Evolutionary conservation across 2,113 vertebrate genomes (phyloP).

Genomic region (Gila orcuttii): DNA sequence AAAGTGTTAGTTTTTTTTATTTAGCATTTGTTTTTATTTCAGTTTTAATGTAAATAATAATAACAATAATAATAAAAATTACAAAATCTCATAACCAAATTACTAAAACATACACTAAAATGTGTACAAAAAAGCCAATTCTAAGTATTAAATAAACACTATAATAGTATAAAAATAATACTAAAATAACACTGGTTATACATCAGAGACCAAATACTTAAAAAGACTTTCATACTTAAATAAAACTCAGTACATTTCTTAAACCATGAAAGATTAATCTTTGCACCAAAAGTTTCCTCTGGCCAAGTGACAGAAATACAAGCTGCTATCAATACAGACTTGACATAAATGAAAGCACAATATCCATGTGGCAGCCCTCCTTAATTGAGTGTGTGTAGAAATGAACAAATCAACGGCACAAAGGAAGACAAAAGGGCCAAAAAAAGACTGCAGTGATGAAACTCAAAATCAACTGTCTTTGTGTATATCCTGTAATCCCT

Average conservation of each 20-base stretch:
- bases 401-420: conserved; percentile 29
- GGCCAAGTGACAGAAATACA: neutral
- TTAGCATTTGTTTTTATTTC: too few species aligned
- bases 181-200: neutral
- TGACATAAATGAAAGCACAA: conserved; percentile 20
- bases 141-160: too few species aligned
- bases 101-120: too few species aligned
- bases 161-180: too few species aligned
- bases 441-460: conserved; percentile 47
- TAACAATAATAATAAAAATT: too few species aligned
- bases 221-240: too few species aligned
- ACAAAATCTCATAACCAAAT: too few species aligned
- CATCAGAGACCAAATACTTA: neutral
- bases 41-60: too few species aligned
- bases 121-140: too few species aligned
- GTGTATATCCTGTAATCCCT: conserved; percentile 54
- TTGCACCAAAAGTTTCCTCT: neutral
- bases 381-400: conserved; percentile 36
- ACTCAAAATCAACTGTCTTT: conserved; percentile 51
- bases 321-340: neutral
- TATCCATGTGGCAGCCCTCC: conserved; percentile 19
- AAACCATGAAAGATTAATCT: neutral
- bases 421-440: conserved; percentile 45
- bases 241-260: neutral
- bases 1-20: too few species aligned